Evolutionary conservation across 2,113 vertebrate genomes (phyloP).

Genomic region (Anguilla japonica): DNA sequence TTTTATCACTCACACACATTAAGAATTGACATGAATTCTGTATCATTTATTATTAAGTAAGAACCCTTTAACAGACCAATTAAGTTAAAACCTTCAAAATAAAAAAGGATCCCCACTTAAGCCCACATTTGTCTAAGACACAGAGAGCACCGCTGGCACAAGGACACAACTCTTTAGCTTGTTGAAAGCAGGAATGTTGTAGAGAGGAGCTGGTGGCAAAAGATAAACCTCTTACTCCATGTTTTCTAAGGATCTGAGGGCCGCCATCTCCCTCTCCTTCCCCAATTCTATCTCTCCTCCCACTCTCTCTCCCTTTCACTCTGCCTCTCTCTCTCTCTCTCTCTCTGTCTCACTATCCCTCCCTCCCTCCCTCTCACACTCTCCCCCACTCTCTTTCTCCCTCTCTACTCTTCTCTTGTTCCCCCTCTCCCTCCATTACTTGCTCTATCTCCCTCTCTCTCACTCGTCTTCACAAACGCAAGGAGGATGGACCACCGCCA

Average conservation of each 20-base stretch:
- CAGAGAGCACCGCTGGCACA: background rate
- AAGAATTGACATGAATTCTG: background rate
- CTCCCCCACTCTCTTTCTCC: conserved; percentile 13
- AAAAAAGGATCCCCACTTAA: background rate
- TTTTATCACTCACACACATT: background rate
- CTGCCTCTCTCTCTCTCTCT: conserved; percentile 18
- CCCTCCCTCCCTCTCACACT: conserved; percentile 19
- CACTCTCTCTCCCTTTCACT: background rate
- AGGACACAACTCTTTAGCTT: background rate
- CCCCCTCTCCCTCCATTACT: conserved; percentile 23
- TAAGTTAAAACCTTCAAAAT: background rate
- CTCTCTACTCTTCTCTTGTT: conserved; percentile 15
- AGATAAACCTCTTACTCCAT: background rate
- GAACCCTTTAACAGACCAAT: background rate
- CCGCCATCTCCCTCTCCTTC: background rate
- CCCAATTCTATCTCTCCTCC: background rate
- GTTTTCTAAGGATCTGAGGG: background rate
- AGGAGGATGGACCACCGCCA: background rate
- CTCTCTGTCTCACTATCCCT: conserved; percentile 17
- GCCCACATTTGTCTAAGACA: background rate
- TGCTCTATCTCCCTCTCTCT: background rate
- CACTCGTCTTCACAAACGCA: background rate
- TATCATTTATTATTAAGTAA: background rate
- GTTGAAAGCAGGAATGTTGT: background rate
- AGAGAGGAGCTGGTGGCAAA: background rate